Evolutionary conservation across 2,113 vertebrate species (phyloP), one percentile per base, ranked within the genome.

Genomic region (Megaceryle torquata): DNA sequence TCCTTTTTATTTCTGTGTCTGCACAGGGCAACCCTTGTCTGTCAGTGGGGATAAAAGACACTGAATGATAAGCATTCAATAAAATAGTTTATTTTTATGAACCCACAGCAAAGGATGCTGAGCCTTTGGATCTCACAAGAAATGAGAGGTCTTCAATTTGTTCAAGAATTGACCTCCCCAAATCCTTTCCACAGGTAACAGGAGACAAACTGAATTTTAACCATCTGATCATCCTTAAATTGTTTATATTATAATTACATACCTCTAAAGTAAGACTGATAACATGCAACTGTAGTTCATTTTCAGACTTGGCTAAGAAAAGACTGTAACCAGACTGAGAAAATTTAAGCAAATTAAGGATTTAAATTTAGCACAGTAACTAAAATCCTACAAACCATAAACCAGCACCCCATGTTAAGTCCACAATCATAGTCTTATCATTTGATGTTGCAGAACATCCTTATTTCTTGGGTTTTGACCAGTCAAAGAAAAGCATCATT

Each of bases 291-390:
- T 16, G 86, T 20, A 72, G 89, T 57, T 96, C 90, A 24, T 93
- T 82, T 91, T 35, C 89, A 94, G 89, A 37, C 83, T 91, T 97
- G 94, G 96, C 95, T 94, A 86, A 64, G 82, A 91, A 94, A 93
- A 67, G 63, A 89, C 92, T 88, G 93, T 22, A 90, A 93, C 39
- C 94, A 97, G 88, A 91, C 91, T 72, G 95, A 97, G 90, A 69
- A 24, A 41, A 78, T 94, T 93, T 80, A 93, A 95, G 86, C 75
- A 97, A 95, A 94, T 78, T 33, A 94, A 95, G 56, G 72, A 31
- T 94, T 72, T 92, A 94, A 96, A 96, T 95, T 95, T 95, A 97
- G 88, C 93, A 68, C 28, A 5, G 37, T 21, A 95, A 65, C 83
- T 44, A 11, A 93, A 97, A 63, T 60, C 83, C 80, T 77, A 70